Evolutionary conservation across 2,797 vertebrate genomes (phyloP), one percentile per base, ranked within the genome.

Genomic region (Clarias platycephalus): DNA sequence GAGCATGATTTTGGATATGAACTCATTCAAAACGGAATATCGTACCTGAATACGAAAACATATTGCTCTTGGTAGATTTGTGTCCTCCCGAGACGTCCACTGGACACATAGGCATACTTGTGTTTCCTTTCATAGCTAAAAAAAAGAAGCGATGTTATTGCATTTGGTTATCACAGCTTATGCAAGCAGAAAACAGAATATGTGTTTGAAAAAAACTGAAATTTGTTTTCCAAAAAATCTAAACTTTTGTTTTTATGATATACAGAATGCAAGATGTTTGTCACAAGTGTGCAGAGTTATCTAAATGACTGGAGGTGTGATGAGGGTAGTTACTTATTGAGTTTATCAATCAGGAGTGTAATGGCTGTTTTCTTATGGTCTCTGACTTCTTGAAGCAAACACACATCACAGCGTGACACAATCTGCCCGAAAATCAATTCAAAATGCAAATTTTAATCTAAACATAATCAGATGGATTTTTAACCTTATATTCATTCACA

Each of bases 21-120:
- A 22, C 26, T 57, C 3, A 24, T 80, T 24, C 34, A 86, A 24
- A 34, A 20, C 5, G 5, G 5, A 49, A 28, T 62, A 28, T 64
- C 20, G 7, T 70, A 96, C 96, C 95, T 95, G 92, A 94, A 96
- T 7, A 96, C 67, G 83, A 96, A 96, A 72, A 95, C 93, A 31
- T 95, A 95, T 91, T 96, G 96, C 91, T 96, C 96, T 89, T 95
- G 93, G 91, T 96, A 96, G 0, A 90, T 84, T 3, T 90, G 88
- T 0, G 91, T 87, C 68, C 93, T 90, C 53, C 96, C 96, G 57
- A 96, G 93, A 34, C 95, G 89, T 76, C 86, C 89, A 72, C 95
- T 96, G 78, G 92, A 89, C 88, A 95, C 90, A 53, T 74, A 58
- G 0, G 80, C 13, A 63, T 95, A 96, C 12, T 64, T 12, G 79